A percentile compares a stretch with the other conserved stretches of the same genome.
These are phyloP conservation scores for Apomyelois bistriatella DNA, from an alignment of 2,888 invertebrate genomes.

Conservation along the genomic window DNA sequence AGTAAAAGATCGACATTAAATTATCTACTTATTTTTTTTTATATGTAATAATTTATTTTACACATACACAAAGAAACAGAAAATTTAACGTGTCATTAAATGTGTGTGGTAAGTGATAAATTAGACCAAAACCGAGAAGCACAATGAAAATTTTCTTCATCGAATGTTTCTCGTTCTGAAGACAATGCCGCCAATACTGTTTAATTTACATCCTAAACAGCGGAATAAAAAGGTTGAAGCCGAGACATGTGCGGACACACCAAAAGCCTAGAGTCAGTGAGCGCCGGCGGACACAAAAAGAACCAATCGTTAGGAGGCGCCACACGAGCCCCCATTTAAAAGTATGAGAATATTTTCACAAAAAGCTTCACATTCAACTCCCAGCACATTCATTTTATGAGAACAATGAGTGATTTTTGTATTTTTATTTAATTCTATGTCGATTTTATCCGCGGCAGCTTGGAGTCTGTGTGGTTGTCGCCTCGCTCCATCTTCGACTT, in stretches of 20 bases:
- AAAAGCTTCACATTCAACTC: conserved; percentile 79
- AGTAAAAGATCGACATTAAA: too few species aligned
- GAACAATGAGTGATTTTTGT: conserved; percentile 80
- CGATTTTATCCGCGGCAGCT: conserved; percentile 75
- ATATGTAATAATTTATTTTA: too few species aligned
- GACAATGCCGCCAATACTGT: conserved; percentile 73
- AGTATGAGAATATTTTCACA: conserved; percentile 80
- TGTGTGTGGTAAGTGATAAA: conserved; percentile 21
- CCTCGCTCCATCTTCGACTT: conserved; percentile 73
- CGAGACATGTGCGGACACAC: conserved; percentile 73
- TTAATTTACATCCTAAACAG: conserved; percentile 73
- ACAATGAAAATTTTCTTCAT: conserved; percentile 42
- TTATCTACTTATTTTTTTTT: too few species aligned
- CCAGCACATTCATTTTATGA: conserved; percentile 80
- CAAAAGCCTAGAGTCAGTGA: conserved; percentile 66
- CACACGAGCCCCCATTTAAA: conserved; percentile 79
- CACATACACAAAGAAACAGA: too few species aligned
- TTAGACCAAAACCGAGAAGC: conserved; percentile 29
- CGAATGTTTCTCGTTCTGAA: conserved; percentile 37
- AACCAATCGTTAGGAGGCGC: conserved; percentile 78
- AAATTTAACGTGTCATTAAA: not conserved
- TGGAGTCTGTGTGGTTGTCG: conserved; percentile 70
- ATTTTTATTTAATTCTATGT: conserved; percentile 79
- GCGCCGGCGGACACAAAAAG: conserved; percentile 72
- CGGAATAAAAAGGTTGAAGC: conserved; percentile 61